phyloP scores from a whole-genome alignment of 2,888 invertebrate genomes.

The Galerucella pusilla region DNA sequence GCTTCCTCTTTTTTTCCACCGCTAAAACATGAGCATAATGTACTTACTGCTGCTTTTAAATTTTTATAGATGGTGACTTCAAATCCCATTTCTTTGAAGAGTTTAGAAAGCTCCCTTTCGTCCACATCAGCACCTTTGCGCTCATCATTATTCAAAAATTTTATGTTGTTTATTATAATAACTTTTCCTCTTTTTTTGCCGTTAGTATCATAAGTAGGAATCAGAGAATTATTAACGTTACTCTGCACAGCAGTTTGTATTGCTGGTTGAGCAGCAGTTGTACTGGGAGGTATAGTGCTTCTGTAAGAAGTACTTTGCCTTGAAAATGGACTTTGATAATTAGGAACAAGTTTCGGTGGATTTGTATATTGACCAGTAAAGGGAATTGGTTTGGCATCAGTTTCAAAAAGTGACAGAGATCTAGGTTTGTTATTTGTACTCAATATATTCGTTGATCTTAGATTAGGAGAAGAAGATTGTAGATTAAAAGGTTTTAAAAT shows the following conservation, averaged over 20 bases:
- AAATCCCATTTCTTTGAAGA: slow-evolving; percentile 74
- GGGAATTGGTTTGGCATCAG: slow-evolving; percentile 30
- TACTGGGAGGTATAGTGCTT: background rate
- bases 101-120: slow-evolving; percentile 68
- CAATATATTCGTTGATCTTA: background rate
- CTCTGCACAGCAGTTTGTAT: slow-evolving; percentile 21
- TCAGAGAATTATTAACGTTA: slow-evolving; percentile 8
- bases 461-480: background rate
- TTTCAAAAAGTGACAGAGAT: slow-evolving; percentile 20
- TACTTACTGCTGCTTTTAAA: slow-evolving; percentile 64
- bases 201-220: slow-evolving; percentile 56
- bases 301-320: slow-evolving; percentile 18
- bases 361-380: background rate
- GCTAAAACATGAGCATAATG: background rate
- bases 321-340: slow-evolving; percentile 34
- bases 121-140: slow-evolving; percentile 73
- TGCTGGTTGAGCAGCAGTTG: background rate
- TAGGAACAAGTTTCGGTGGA: slow-evolving; percentile 7
- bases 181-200: slow-evolving; percentile 56
- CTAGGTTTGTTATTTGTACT: background rate
- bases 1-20: too few species aligned
- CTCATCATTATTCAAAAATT: slow-evolving; percentile 52
- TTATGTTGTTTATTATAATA: slow-evolving; percentile 61
- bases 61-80: slow-evolving; percentile 64
- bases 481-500: background rate